These are phyloP conservation scores for Sphenodon punctatus DNA, from an alignment of 2,797 vertebrate species.

Conservation along the genomic window DNA sequence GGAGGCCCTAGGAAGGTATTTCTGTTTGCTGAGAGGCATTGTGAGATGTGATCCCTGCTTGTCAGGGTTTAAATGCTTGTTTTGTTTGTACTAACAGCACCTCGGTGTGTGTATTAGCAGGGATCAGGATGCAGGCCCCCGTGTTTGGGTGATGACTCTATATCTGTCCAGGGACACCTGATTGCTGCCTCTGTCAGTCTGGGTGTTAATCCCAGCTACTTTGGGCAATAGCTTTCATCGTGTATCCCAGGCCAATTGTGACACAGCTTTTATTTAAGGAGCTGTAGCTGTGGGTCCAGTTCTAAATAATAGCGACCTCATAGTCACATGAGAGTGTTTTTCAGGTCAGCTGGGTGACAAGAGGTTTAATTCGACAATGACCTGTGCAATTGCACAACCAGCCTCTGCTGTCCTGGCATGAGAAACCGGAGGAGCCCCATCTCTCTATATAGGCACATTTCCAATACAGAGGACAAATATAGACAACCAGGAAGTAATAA, in stretches of 20 bases:
- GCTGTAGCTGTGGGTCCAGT: background rate
- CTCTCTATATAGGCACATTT: conserved; percentile 55
- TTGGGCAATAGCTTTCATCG: conserved; percentile 40
- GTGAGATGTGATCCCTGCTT: background rate
- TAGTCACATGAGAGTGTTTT: background rate
- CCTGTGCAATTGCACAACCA: conserved; percentile 30
- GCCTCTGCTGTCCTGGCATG: conserved; percentile 46
- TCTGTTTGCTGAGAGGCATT: background rate
- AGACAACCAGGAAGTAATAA: conserved; percentile 8
- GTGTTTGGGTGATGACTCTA: background rate
- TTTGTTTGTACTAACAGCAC: conserved; percentile 2
- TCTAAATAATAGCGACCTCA: conserved; percentile 43
- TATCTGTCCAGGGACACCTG: conserved; percentile 21
- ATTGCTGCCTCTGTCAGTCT: background rate
- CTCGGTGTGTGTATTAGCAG: conserved; percentile 1
- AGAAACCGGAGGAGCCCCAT: conserved; percentile 52
- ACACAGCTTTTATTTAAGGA: conserved; percentile 37
- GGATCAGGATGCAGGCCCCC: conserved; percentile 8
- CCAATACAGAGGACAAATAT: conserved; percentile 46
- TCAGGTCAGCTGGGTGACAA: conserved; percentile 30
- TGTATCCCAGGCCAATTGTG: conserved; percentile 30
- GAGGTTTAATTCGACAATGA: conserved; percentile 23
- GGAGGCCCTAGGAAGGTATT: background rate
- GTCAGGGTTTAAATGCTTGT: background rate
- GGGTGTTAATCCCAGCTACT: conserved; percentile 38